phyloP scores from a whole-genome alignment of 2,888 invertebrate species.

The Acrobasis repandana region DNA sequence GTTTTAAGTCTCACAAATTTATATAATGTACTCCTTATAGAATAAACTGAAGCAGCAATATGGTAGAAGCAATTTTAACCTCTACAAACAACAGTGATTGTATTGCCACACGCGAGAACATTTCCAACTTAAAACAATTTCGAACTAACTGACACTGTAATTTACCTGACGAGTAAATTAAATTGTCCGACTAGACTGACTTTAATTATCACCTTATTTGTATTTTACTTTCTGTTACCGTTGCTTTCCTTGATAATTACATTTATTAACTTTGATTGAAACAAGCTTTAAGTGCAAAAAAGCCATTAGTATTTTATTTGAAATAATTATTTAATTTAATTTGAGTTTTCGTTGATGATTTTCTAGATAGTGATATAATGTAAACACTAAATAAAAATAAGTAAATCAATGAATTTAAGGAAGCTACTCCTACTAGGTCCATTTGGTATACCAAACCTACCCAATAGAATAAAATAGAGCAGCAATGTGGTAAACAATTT shows the following conservation, averaged over 20 bases:
- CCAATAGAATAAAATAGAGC: no score
- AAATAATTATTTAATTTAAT: no score
- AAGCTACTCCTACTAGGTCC: no score
- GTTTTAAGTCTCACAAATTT: no score
- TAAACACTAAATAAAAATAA: no score
- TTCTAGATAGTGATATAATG: no score
- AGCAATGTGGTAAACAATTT: no score
- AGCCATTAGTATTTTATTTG: no score
- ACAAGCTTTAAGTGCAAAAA: background rate
- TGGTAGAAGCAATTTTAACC: background rate
- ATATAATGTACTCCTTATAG: no score
- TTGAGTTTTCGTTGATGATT: no score
- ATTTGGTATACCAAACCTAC: no score
- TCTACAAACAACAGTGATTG: conserved; percentile 11
- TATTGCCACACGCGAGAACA: conserved; percentile 14
- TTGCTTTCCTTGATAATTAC: conserved; percentile 4
- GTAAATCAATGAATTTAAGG: no score
- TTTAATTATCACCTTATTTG: conserved; percentile 15
- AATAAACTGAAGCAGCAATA: background rate
- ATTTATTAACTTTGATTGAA: background rate
- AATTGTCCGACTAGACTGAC: conserved; percentile 9
- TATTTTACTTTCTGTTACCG: background rate
- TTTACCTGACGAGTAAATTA: conserved; percentile 14
- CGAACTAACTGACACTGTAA: conserved; percentile 17
- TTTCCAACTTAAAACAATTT: conserved; percentile 17